Evolutionary conservation across 2,888 invertebrate species (phyloP).

Genomic region (Xanthostigma xanthostigma): DNA sequence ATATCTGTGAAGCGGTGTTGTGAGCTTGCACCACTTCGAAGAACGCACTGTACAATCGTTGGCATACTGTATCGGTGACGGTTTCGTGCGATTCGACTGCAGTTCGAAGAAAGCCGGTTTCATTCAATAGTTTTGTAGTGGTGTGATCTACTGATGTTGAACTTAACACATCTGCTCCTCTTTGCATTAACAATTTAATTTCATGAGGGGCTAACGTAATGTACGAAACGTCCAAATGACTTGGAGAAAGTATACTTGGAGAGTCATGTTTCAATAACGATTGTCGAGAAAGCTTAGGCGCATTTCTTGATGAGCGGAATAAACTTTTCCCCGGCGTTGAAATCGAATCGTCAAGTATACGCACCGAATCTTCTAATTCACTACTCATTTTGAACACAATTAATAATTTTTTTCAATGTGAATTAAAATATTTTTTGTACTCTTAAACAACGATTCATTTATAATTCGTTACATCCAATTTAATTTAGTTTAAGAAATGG

Average conservation of each 20-base stretch:
- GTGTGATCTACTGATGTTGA: slow-evolving; percentile 7
- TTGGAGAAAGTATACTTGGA: neutral
- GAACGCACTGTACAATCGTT: slow-evolving; percentile 25
- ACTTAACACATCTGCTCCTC: slow-evolving; percentile 6
- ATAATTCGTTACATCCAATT: no score
- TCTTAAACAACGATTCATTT: no score
- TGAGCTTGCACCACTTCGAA: slow-evolving; percentile 25
- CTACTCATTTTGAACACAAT: slow-evolving; percentile 19
- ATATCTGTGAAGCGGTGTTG: slow-evolving; percentile 21
- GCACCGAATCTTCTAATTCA: slow-evolving; percentile 24
- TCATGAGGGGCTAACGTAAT: slow-evolving; percentile 18
- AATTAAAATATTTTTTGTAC: no score
- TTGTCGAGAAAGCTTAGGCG: slow-evolving; percentile 7
- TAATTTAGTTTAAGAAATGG: no score
- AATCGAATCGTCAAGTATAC: slow-evolving; percentile 25
- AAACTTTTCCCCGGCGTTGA: slow-evolving; percentile 18
- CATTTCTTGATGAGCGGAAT: slow-evolving; percentile 8
- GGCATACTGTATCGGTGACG: no score
- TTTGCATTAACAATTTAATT: slow-evolving; percentile 13
- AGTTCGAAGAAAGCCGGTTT: slow-evolving; percentile 3
- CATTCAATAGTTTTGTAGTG: slow-evolving; percentile 9
- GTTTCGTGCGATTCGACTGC: neutral
- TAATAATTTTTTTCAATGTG: no score
- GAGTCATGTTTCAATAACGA: slow-evolving; percentile 5
- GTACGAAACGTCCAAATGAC: slow-evolving; percentile 14